Evolutionary conservation across 1,140 invertebrate species (phyloP).

Genomic region (Forficula auricularia): DNA sequence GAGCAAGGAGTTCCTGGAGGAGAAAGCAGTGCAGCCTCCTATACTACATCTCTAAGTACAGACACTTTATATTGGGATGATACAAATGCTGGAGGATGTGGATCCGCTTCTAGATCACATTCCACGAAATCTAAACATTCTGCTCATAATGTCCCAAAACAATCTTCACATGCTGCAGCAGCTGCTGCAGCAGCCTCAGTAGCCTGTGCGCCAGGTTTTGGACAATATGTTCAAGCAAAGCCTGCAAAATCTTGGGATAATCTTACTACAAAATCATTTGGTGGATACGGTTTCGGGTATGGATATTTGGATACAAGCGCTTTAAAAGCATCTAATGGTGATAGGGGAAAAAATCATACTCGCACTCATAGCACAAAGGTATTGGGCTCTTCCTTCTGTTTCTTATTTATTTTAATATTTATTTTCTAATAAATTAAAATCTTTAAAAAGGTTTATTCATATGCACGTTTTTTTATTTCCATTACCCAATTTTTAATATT

Average conservation of each 20-base stretch:
- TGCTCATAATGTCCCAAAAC: slow-evolving; percentile 14
- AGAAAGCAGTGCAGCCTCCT: slow-evolving; percentile 52
- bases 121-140: not conserved
- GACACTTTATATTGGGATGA: slow-evolving; percentile 69
- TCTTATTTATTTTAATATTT: not conserved
- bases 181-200: slow-evolving; percentile 31
- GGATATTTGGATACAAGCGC: slow-evolving; percentile 52
- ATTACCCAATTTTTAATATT: too few relatives aligned
- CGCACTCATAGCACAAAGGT: slow-evolving; percentile 22
- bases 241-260: slow-evolving; percentile 72
- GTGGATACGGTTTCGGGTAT: slow-evolving; percentile 67
- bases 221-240: slow-evolving; percentile 37
- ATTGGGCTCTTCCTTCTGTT: not conserved
- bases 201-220: slow-evolving; percentile 13
- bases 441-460: not conserved
- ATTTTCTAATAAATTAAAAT: not conserved
- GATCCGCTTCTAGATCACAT: slow-evolving; percentile 19
- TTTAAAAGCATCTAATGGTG: slow-evolving; percentile 23
- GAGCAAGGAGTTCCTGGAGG: slow-evolving; percentile 24
- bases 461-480: too few relatives aligned
- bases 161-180: slow-evolving; percentile 26
- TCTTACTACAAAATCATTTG: slow-evolving; percentile 60
- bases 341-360: slow-evolving; percentile 1
- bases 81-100: slow-evolving; percentile 23
- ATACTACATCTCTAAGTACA: slow-evolving; percentile 64